These are phyloP conservation scores for Cyprinodon variegatus DNA, from an alignment of 2,113 vertebrate genomes.

Conservation along the genomic window DNA sequence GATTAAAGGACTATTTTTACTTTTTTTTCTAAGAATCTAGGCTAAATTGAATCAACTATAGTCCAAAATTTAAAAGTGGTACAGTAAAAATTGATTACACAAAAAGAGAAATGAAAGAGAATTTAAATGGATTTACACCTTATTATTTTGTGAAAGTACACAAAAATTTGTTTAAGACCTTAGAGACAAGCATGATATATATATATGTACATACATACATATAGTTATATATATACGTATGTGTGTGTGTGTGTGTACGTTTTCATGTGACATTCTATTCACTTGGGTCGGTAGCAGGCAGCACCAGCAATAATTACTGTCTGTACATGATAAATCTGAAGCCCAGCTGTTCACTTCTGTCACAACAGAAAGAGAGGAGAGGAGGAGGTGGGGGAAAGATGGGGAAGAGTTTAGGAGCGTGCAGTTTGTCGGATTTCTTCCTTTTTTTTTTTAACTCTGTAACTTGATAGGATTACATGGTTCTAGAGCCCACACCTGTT, in stretches of 20 bases:
- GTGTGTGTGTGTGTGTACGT: background rate
- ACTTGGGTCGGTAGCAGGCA: slow-evolving; percentile 84
- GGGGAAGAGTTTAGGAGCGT: slow-evolving; percentile 68
- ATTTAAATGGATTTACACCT: background rate
- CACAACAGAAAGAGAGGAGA: slow-evolving; percentile 64
- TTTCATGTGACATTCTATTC: slow-evolving; percentile 78
- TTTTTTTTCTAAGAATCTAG: no score
- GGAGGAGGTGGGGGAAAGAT: slow-evolving; percentile 25
- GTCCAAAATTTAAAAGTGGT: background rate
- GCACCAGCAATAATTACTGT: slow-evolving; percentile 86
- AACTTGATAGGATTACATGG: slow-evolving; percentile 86
- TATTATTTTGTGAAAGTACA: background rate
- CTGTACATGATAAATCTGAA: slow-evolving; percentile 85
- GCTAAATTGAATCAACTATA: background rate
- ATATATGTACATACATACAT: background rate
- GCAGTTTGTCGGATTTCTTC: slow-evolving; percentile 78
- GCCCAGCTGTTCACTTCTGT: slow-evolving; percentile 85
- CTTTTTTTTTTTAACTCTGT: slow-evolving; percentile 74
- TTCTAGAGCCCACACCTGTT: slow-evolving; percentile 83
- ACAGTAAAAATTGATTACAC: background rate
- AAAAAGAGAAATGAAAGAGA: background rate
- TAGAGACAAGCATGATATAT: background rate
- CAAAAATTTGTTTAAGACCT: background rate
- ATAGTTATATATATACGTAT: slow-evolving; percentile 6
- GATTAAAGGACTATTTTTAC: background rate